phyloP scores from a whole-genome alignment of 2,888 invertebrate genomes.

The Heliconius ethilla region DNA sequence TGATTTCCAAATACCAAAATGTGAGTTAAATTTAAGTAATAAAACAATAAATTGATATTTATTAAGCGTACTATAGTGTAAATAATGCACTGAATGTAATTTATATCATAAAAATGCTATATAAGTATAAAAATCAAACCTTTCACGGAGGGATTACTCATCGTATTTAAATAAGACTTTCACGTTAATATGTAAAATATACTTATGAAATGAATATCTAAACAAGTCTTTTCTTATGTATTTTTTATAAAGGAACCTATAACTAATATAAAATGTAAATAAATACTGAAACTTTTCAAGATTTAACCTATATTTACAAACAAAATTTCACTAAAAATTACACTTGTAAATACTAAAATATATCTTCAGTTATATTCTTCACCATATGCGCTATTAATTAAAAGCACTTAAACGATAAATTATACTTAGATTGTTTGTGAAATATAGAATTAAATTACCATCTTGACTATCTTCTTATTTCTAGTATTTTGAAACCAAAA shows the following conservation, averaged over 20 bases:
- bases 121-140: slow-evolving; percentile 3
- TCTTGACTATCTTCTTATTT: slow-evolving; percentile 57
- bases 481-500: slow-evolving; percentile 52
- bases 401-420: slow-evolving; percentile 28
- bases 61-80: background rate
- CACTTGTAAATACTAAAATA: slow-evolving; percentile 54
- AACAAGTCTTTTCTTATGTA: background rate
- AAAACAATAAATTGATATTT: background rate
- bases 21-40: background rate
- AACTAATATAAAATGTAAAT: slow-evolving; percentile 8
- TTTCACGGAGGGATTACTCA: slow-evolving; percentile 18
- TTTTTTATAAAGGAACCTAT: background rate
- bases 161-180: background rate
- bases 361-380: slow-evolving; percentile 44
- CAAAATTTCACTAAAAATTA: slow-evolving; percentile 27
- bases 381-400: slow-evolving; percentile 15
- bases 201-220: background rate
- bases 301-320: slow-evolving; percentile 34
- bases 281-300: slow-evolving; percentile 15
- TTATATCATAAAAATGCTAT: background rate
- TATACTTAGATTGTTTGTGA: slow-evolving; percentile 56
- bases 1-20: background rate
- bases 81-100: background rate
- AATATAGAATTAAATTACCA: slow-evolving; percentile 71
- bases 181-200: background rate